These are phyloP conservation scores for Seladonia tumulorum DNA, from an alignment of 2,888 invertebrate species.

Conservation along the genomic window DNA sequence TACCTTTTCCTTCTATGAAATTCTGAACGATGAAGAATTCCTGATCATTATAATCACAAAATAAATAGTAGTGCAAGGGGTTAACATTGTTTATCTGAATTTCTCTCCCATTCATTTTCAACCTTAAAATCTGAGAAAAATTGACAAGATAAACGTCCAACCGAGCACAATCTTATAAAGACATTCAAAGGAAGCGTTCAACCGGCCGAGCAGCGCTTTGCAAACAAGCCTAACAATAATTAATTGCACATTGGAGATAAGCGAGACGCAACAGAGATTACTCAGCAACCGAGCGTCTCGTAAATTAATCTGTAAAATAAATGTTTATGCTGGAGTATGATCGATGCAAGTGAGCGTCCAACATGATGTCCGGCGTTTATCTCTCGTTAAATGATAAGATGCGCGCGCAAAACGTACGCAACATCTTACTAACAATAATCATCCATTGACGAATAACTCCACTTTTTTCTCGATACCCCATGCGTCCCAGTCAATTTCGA, in stretches of 20 bases:
- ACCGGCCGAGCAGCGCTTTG: background rate
- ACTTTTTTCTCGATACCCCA: background rate
- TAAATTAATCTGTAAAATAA: slow-evolving; percentile 1
- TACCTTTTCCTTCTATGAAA: no score
- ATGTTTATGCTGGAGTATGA: background rate
- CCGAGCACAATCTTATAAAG: background rate
- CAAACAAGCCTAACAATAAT: background rate
- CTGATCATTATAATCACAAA: no score
- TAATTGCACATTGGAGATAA: background rate
- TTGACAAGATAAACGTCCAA: background rate
- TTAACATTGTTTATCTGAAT: no score
- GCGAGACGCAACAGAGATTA: background rate
- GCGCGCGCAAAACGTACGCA: no score
- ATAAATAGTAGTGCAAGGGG: no score
- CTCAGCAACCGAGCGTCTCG: background rate
- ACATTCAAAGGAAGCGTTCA: background rate
- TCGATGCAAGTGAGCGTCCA: background rate
- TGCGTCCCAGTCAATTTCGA: background rate
- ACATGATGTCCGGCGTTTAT: background rate
- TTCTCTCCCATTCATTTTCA: no score
- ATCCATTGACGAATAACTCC: background rate
- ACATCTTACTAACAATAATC: no score
- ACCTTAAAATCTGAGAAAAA: background rate
- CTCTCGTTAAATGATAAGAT: background rate
- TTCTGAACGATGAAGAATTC: no score